A percentile compares a stretch with the other conserved stretches of the same genome.
phyloP scores from a whole-genome alignment of 2,888 invertebrate genomes.

The Melieria omissa region DNA sequence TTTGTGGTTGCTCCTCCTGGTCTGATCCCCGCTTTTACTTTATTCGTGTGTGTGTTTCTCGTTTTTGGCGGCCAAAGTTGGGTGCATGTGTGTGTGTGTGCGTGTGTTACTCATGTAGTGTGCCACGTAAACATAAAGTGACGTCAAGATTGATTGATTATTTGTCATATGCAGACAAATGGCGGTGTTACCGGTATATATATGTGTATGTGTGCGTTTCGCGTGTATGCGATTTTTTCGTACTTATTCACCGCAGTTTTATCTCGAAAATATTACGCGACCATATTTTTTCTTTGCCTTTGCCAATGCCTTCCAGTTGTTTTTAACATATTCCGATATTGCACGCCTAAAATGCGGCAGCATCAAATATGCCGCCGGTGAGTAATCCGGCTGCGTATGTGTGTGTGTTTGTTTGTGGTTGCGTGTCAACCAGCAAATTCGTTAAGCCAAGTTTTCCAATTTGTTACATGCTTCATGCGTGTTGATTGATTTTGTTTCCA shows the following conservation, averaged over 20 bases:
- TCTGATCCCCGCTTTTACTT: neutral
- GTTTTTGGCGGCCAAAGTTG: neutral
- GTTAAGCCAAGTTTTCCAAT: conserved; percentile 1
- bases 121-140: conserved; percentile 8
- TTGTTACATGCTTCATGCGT: neutral
- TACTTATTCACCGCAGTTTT: neutral
- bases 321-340: neutral
- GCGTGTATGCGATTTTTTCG: neutral
- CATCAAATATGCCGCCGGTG: neutral
- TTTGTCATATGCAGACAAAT: conserved; percentile 40
- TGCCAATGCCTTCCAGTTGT: neutral
- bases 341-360: conserved; percentile 7
- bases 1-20: too few species aligned
- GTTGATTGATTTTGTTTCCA: conserved; percentile 12
- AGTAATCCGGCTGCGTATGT: too few species aligned
- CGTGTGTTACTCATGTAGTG: neutral
- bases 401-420: neutral
- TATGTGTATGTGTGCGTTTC: neutral
- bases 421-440: neutral
- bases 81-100: neutral
- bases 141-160: conserved; percentile 41
- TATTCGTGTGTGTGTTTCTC: neutral
- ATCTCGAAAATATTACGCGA: neutral
- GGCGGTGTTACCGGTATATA: neutral
- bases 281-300: neutral